phyloP scores from a whole-genome alignment of 2,888 invertebrate species.

The Andrena hattorfiana region DNA sequence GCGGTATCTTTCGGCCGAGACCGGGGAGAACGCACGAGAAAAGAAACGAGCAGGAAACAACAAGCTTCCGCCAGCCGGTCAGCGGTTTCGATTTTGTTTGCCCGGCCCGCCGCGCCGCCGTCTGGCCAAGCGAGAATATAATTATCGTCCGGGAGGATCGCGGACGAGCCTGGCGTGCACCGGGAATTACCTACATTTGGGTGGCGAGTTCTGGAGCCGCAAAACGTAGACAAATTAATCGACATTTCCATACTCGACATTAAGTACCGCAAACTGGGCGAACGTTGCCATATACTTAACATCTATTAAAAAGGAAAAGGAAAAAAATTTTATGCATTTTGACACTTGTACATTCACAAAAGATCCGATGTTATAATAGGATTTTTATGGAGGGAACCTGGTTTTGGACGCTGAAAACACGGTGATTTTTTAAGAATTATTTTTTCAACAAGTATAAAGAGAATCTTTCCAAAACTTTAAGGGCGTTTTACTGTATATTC shows the following conservation, averaged over 20 bases:
- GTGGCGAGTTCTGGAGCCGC: not conserved
- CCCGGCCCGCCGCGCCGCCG: slow-evolving; percentile 1
- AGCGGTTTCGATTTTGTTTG: slow-evolving; percentile 4
- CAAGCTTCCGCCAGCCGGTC: not conserved
- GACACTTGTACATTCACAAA: too few species aligned
- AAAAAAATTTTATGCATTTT: too few species aligned
- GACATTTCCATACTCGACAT: slow-evolving; percentile 19
- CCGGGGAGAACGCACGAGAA: not conserved
- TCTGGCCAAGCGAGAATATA: not conserved
- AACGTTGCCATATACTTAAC: too few species aligned
- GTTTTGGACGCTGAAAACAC: too few species aligned
- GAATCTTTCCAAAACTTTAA: too few species aligned
- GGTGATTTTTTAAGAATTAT: too few species aligned
- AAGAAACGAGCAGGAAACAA: not conserved
- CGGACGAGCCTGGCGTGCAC: not conserved
- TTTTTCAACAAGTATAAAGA: too few species aligned
- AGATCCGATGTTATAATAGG: too few species aligned
- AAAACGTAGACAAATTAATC: slow-evolving; percentile 27
- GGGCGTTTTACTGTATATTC: too few species aligned
- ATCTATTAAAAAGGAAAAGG: too few species aligned
- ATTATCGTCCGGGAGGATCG: slow-evolving; percentile 9
- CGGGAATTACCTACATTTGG: slow-evolving; percentile 2
- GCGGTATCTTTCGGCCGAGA: not conserved
- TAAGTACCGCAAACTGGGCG: not conserved
- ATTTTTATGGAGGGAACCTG: too few species aligned